These are phyloP conservation scores for Iguana delicatissima DNA, from an alignment of 2,797 vertebrate genomes.

Conservation along the genomic window DNA sequence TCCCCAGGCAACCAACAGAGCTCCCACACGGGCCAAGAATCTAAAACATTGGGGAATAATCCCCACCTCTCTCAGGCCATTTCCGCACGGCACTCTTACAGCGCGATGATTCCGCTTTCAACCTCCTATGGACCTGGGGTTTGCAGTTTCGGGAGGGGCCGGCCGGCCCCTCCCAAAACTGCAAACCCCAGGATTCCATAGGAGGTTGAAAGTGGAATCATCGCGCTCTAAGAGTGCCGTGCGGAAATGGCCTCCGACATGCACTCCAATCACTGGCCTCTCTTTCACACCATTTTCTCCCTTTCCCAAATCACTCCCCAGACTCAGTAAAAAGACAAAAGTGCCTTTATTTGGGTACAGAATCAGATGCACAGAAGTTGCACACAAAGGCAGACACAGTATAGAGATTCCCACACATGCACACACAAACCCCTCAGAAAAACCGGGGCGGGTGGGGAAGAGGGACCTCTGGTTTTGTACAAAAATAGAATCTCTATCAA, in stretches of 20 bases:
- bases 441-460: neutral
- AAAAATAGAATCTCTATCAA: conserved; percentile 3
- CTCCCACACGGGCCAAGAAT: neutral
- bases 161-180: too few relatives aligned
- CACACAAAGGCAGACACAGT: neutral
- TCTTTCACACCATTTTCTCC: too few relatives aligned
- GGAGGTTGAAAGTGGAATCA: too few relatives aligned
- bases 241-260: too few relatives aligned
- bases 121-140: too few relatives aligned
- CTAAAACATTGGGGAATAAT: neutral
- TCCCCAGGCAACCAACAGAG: neutral
- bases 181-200: too few relatives aligned
- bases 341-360: conserved; percentile 8
- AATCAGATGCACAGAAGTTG: conserved; percentile 5
- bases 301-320: neutral
- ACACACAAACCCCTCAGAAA: neutral
- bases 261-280: too few relatives aligned
- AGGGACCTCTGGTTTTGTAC: neutral
- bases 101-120: too few relatives aligned
- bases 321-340: neutral
- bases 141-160: too few relatives aligned
- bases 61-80: too few relatives aligned
- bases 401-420: neutral
- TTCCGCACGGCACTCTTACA: too few relatives aligned
- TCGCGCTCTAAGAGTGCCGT: too few relatives aligned